These are phyloP conservation scores for Ips typographus DNA, from an alignment of 1,140 invertebrate genomes.

Conservation along the genomic window DNA sequence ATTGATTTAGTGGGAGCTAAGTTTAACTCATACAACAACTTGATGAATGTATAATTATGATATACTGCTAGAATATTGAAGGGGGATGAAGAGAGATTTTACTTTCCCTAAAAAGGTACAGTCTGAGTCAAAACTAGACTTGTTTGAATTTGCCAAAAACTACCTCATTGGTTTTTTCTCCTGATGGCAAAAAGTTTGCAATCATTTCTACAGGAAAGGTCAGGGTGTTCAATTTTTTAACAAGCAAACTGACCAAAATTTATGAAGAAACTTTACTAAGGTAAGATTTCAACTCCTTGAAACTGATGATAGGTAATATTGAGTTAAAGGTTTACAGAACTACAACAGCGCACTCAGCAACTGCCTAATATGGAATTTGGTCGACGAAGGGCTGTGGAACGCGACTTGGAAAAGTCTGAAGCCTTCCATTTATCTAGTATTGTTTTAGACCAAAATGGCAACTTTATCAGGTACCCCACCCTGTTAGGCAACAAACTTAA, in stretches of 20 bases:
- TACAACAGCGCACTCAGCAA: constrained; percentile 88
- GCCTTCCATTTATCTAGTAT: constrained; percentile 77
- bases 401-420: constrained; percentile 91
- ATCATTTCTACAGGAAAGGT: constrained; percentile 84
- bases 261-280: constrained; percentile 91
- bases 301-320: too few species aligned
- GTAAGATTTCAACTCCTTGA: too few species aligned
- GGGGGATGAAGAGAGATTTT: constrained; percentile 83
- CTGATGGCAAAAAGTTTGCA: constrained; percentile 87
- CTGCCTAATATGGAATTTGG: constrained; percentile 99
- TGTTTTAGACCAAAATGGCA: constrained; percentile 90
- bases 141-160: constrained; percentile 93
- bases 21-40: too few species aligned
- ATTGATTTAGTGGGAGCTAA: too few species aligned
- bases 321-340: constrained; percentile 74
- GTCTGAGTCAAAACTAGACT: constrained; percentile 92
- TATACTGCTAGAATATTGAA: constrained; percentile 86
- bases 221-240: constrained; percentile 86
- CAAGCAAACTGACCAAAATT: constrained; percentile 84
- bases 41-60: neutral
- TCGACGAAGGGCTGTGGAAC: constrained; percentile 89
- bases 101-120: constrained; percentile 80
- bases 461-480: constrained; percentile 94
- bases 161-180: constrained; percentile 77
- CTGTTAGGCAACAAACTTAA: constrained; percentile 95